phyloP scores from a whole-genome alignment of 1,140 invertebrate species.

The Globodera ellingtonae region DNA sequence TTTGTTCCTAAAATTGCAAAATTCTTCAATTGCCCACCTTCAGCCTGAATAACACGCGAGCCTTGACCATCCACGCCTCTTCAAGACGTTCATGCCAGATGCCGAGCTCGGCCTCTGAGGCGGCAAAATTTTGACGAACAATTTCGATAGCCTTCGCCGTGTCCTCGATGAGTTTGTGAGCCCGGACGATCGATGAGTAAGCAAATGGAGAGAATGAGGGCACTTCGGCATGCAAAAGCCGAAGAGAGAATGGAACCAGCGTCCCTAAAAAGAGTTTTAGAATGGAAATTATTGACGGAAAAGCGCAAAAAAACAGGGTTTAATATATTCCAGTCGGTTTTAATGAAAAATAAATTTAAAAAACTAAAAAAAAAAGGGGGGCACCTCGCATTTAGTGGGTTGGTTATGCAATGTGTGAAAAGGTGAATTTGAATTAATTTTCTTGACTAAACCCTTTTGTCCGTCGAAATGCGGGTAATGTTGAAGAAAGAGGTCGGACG shows the following conservation, averaged over 20 bases:
- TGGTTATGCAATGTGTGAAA: too few relatives aligned
- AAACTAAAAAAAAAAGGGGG: not conserved
- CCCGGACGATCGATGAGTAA: conserved; percentile 39
- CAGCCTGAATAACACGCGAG: not conserved
- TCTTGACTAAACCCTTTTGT: conserved; percentile 5
- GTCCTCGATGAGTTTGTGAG: conserved; percentile 10
- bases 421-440: too few relatives aligned
- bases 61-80: conserved; percentile 25
- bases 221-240: conserved; percentile 52
- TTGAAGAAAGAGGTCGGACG: conserved; percentile 56
- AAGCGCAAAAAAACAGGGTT: too few relatives aligned
- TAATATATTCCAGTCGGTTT: not conserved
- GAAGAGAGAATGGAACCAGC: conserved; percentile 28
- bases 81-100: conserved; percentile 45
- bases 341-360: not conserved
- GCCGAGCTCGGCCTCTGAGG: conserved; percentile 22
- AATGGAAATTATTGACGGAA: too few relatives aligned
- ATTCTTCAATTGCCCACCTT: not conserved
- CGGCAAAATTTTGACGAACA: not conserved
- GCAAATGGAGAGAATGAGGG: conserved; percentile 42
- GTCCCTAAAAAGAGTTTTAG: not conserved
- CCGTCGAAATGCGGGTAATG: not conserved
- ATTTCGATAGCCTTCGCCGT: conserved; percentile 28
- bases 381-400: too few relatives aligned
- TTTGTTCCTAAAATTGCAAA: not conserved